These are phyloP conservation scores for Ceryle rudis DNA, from an alignment of 2,797 vertebrate species.

Conservation along the genomic window DNA sequence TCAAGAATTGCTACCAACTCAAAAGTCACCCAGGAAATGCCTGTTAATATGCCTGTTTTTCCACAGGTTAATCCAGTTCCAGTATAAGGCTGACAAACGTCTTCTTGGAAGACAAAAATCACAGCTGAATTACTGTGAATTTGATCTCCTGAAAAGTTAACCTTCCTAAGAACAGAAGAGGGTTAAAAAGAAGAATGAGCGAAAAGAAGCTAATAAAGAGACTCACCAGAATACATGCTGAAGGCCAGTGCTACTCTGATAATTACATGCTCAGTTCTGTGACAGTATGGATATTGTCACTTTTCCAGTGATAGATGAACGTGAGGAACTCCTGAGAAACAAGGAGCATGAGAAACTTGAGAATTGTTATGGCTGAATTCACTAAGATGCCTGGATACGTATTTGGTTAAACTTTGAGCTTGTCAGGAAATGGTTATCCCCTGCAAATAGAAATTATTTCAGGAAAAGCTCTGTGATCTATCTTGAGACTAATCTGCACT, in stretches of 20 bases:
- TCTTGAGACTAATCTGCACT: neutral
- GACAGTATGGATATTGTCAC: neutral
- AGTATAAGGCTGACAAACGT: neutral
- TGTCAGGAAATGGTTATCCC: neutral
- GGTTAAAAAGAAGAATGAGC: neutral
- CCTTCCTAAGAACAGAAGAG: neutral
- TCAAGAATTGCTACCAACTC: neutral
- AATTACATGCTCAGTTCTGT: neutral
- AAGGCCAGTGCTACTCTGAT: neutral
- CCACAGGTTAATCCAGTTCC: neutral
- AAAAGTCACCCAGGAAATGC: neutral
- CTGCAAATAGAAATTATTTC: neutral
- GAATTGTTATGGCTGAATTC: neutral
- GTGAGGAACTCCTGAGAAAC: neutral
- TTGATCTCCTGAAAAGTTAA: neutral
- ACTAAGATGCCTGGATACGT: neutral
- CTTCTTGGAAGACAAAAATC: neutral
- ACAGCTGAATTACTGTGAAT: neutral
- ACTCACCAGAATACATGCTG: neutral
- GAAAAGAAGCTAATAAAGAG: neutral
- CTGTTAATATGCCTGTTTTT: neutral
- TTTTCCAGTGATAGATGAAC: neutral
- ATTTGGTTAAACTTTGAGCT: neutral
- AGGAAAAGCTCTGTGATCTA: neutral
- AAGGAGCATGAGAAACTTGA: neutral